Percentiles rank a stretch among this genome's conserved stretches.
phyloP scores from a whole-genome alignment of 2,888 invertebrate genomes.

The Rhodophaea formosa region DNA sequence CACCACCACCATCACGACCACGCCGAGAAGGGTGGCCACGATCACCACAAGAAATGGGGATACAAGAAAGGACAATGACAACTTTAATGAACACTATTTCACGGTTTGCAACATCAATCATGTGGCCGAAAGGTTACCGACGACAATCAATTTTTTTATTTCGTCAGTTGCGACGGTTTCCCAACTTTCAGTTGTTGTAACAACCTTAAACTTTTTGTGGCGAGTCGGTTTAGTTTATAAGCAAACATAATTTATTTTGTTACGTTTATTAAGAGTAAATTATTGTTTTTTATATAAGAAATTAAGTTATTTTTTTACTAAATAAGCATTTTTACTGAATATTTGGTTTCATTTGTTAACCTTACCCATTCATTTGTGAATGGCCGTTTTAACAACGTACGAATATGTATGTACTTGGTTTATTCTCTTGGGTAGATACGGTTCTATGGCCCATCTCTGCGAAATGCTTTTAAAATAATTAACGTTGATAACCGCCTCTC shows the following conservation, averaged over 20 bases:
- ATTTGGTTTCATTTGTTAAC: slow-evolving; percentile 14
- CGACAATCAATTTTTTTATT: slow-evolving; percentile 21
- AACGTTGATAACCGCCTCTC: slow-evolving; percentile 35
- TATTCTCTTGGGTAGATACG: slow-evolving; percentile 11
- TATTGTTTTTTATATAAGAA: slow-evolving; percentile 35
- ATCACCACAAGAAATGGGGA: slow-evolving; percentile 90
- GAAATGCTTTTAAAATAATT: slow-evolving; percentile 41
- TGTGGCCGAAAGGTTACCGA: slow-evolving; percentile 12
- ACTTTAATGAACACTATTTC: slow-evolving; percentile 4
- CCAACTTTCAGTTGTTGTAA: slow-evolving; percentile 9
- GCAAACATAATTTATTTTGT: slow-evolving; percentile 26
- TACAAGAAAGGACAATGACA: slow-evolving; percentile 79
- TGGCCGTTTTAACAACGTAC: background rate
- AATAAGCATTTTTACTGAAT: background rate
- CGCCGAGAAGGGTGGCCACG: slow-evolving; percentile 90
- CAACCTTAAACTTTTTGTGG: slow-evolving; percentile 1
- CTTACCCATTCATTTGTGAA: slow-evolving; percentile 6
- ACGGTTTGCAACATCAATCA: slow-evolving; percentile 4
- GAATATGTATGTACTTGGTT: background rate
- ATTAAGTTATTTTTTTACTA: slow-evolving; percentile 19
- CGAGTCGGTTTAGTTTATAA: slow-evolving; percentile 22
- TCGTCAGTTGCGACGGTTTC: slow-evolving; percentile 25
- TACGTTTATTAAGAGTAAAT: slow-evolving; percentile 34
- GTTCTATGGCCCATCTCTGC: slow-evolving; percentile 22
- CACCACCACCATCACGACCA: slow-evolving; percentile 87